These are phyloP conservation scores for Pampusana beccarii DNA, from an alignment of 2,113 vertebrate genomes.

Conservation along the genomic window DNA sequence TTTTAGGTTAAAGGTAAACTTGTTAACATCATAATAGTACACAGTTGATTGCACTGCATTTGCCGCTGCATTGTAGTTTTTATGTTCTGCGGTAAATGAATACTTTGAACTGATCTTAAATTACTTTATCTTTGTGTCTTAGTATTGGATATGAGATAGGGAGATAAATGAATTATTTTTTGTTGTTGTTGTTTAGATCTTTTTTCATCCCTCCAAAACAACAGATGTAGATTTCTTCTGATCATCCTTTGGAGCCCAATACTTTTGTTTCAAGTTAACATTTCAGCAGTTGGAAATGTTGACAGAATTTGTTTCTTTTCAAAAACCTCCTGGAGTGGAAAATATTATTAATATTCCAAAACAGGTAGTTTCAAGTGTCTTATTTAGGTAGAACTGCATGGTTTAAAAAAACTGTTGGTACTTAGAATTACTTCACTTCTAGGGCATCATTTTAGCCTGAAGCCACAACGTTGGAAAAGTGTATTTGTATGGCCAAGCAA, in stretches of 20 bases:
- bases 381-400: background rate
- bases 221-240: background rate
- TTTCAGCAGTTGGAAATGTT: background rate
- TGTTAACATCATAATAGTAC: background rate
- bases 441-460: background rate
- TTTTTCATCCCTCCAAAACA: background rate
- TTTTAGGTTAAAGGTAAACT: background rate
- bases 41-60: background rate
- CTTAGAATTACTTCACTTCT: background rate
- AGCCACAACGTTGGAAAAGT: background rate
- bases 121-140: background rate
- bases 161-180: background rate
- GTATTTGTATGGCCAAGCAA: background rate
- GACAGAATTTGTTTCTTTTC: background rate
- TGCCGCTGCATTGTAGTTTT: background rate
- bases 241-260: background rate
- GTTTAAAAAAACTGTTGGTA: background rate
- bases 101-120: background rate
- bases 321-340: background rate
- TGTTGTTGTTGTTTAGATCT: background rate
- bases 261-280: background rate
- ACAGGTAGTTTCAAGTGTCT: background rate
- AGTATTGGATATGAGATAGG: background rate
- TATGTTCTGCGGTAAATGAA: background rate
- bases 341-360: background rate